Conservation (phyloP, 2,888 invertebrate genomes). For the Mythimna ferrago region DNA sequence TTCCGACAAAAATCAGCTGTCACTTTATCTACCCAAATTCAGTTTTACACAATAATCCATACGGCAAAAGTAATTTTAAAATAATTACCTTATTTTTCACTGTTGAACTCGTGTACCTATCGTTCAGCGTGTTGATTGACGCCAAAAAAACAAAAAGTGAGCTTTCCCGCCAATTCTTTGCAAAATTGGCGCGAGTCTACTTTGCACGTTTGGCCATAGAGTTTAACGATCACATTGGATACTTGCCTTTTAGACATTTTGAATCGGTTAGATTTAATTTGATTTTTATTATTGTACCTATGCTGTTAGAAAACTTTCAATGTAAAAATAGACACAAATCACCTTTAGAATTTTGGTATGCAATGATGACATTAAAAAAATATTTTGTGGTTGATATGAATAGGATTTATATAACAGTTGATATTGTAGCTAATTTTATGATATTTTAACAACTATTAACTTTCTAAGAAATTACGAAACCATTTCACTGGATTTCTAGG, state of each 20-base stretch:
- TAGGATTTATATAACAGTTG: background rate
- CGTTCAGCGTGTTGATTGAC: background rate
- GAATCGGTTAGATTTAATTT: background rate
- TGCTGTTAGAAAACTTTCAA: background rate
- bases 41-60: background rate
- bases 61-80: background rate
- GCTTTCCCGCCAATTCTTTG: slow-evolving; percentile 23
- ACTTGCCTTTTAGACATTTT: slow-evolving; percentile 8
- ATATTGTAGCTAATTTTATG: background rate
- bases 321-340: background rate
- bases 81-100: slow-evolving; percentile 3
- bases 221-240: background rate
- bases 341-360: background rate
- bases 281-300: background rate
- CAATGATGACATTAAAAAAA: background rate
- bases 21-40: background rate
- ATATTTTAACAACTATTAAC: too few relatives aligned
- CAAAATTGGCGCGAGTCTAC: slow-evolving; percentile 14
- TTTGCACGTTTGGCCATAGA: slow-evolving; percentile 2
- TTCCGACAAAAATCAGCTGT: background rate
- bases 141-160: background rate
- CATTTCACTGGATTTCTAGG: too few relatives aligned
- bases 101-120: background rate
- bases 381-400: background rate
- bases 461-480: too few relatives aligned